Base-by-base conservation (phyloP, 2,113 vertebrate genomes). In the Tichodroma muraria region DNA sequence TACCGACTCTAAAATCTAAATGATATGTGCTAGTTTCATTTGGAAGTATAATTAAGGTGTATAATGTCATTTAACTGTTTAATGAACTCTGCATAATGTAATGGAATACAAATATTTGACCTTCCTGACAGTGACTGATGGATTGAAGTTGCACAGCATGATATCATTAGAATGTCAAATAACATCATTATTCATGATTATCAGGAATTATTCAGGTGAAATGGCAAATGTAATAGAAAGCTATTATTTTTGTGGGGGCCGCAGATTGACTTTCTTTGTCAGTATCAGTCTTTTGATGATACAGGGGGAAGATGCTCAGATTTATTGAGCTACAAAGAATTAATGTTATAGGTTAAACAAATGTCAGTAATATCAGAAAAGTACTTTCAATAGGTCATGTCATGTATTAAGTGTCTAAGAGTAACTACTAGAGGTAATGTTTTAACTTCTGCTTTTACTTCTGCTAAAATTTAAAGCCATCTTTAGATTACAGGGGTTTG, bases 151-250 rank as follows among this genome's bases (percentile, higher is more conserved):
- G 97, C 95, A 94, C 81, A 95, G 97, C 97, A 96, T 97, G 93
- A 91, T 98, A 97, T 97, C 97, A 97, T 98, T 98, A 98, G 97
- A 96, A 97, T 98, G 97, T 98, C 69, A 96, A 98, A 98, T 98
- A 98, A 97, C 97, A 98, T 98, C 98, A 98, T 99, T 98, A 98
- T 97, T 98, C 98, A 98, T 98, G 97, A 98, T 98, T 98, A 98
- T 97, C 97, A 97, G 88, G 94, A 97, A 98, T 98, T 98, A 97
- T 97, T 98, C 98, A 98, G 97, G 97, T 97, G 97, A 98, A 98
- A 97, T 98, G 93, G 96, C 94, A 98, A 97, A 98, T 80, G 66
- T 97, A 97, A 98, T 98, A 94, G 97, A 97, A 98, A 97, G 96
- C 96, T 96, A 97, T 97, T 98, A 97, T 97, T 97, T 98, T 97